Evolutionary conservation across 2,113 vertebrate genomes (phyloP).

Genomic region (Typhlomys cinereus): DNA sequence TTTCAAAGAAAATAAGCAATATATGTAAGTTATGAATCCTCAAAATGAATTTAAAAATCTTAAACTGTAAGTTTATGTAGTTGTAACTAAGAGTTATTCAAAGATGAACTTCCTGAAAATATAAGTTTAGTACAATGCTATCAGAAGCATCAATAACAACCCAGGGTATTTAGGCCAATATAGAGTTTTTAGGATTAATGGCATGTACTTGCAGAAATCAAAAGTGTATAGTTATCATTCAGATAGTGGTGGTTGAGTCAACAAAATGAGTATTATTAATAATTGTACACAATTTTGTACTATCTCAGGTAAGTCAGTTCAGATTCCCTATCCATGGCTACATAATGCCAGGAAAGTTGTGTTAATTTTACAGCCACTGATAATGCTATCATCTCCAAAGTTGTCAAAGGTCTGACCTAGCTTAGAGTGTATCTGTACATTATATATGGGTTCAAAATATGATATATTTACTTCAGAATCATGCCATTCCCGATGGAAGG

Average conservation of each 20-base stretch:
- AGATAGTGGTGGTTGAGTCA: not conserved
- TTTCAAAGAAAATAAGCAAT: conserved; percentile 48
- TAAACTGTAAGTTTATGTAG: not conserved
- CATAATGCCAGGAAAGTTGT: not conserved
- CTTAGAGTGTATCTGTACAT: not conserved
- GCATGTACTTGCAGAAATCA: not conserved
- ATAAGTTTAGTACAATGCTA: not conserved
- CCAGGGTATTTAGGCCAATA: not conserved
- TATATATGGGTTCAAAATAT: not conserved
- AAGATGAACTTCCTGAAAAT: not conserved
- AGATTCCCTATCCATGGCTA: not conserved
- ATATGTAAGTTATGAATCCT: not conserved
- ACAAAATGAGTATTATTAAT: not conserved
- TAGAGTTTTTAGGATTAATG: not conserved
- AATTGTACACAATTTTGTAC: not conserved
- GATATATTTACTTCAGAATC: not conserved
- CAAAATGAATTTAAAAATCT: conserved; percentile 30
- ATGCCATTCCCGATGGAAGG: not conserved
- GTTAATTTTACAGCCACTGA: not conserved
- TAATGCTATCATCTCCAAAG: not conserved
- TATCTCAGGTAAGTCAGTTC: not conserved
- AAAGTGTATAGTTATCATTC: not conserved
- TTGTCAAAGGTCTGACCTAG: not conserved
- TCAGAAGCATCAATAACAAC: not conserved
- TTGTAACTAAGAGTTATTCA: conserved; percentile 8